phyloP scores from a whole-genome alignment of 2,797 vertebrate species.

The Neosalanx taihuensis region DNA sequence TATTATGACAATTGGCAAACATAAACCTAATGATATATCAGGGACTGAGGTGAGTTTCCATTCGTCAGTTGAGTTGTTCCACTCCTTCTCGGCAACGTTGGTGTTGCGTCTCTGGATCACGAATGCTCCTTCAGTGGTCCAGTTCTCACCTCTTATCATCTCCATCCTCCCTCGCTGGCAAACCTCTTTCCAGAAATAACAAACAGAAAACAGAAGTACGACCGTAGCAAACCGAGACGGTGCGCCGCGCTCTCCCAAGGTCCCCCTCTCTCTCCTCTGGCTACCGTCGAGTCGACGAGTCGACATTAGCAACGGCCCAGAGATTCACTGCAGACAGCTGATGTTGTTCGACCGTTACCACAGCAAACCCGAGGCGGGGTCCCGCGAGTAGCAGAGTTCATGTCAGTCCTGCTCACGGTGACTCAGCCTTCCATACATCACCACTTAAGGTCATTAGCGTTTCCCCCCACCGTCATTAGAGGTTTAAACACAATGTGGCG shows the following conservation, averaged over 20 bases:
- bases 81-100: too few species aligned
- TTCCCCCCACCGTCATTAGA: not conserved
- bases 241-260: not conserved
- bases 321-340: not conserved
- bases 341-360: constrained; percentile 5
- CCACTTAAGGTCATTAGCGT: not conserved
- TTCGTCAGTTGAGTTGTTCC: too few species aligned
- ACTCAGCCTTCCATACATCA: not conserved
- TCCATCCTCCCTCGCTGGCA: not conserved
- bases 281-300: not conserved
- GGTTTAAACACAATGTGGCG: not conserved
- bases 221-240: too few species aligned
- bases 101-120: too few species aligned
- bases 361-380: not conserved
- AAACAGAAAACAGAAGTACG: not conserved
- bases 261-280: not conserved
- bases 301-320: not conserved
- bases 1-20: too few species aligned
- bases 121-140: too few species aligned
- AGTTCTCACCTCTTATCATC: not conserved
- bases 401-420: not conserved
- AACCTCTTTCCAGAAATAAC: not conserved
- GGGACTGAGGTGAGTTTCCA: too few species aligned
- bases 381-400: not conserved
- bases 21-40: too few species aligned